phyloP scores from a whole-genome alignment of 2,888 invertebrate genomes.

The Branchinecta sandiegonensis region DNA sequence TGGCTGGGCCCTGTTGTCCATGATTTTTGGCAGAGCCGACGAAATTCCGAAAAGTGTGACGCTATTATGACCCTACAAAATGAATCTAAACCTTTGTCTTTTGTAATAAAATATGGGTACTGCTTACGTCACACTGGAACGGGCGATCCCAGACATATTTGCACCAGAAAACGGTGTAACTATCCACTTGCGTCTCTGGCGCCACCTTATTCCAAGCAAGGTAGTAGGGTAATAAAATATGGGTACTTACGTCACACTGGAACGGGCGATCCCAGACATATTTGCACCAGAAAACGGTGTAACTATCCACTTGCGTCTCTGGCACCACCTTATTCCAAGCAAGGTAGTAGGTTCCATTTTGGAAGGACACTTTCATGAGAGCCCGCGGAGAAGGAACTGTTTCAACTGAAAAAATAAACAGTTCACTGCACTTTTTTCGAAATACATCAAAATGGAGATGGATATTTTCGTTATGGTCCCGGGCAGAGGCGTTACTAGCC shows the following conservation, averaged over 20 bases:
- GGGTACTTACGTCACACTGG: background rate
- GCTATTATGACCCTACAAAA: no score
- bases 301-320: background rate
- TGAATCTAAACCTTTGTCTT: no score
- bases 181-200: background rate
- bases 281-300: conserved; percentile 1
- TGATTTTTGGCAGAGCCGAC: no score
- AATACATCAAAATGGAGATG: no score
- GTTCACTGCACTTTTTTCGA: background rate
- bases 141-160: background rate
- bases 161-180: background rate
- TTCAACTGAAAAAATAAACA: background rate
- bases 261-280: background rate
- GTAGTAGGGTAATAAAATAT: background rate
- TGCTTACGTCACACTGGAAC: conserved; percentile 1
- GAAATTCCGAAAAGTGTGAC: no score
- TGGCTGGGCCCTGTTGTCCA: no score
- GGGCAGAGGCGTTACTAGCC: no score
- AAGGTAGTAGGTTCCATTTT: background rate
- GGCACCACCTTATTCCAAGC: background rate
- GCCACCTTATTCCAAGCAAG: background rate
- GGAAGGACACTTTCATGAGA: background rate
- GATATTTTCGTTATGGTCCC: no score
- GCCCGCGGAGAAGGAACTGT: background rate
- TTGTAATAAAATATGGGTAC: background rate